phyloP scores from a whole-genome alignment of 2,888 invertebrate species.

The Heteropelma amictum region DNA sequence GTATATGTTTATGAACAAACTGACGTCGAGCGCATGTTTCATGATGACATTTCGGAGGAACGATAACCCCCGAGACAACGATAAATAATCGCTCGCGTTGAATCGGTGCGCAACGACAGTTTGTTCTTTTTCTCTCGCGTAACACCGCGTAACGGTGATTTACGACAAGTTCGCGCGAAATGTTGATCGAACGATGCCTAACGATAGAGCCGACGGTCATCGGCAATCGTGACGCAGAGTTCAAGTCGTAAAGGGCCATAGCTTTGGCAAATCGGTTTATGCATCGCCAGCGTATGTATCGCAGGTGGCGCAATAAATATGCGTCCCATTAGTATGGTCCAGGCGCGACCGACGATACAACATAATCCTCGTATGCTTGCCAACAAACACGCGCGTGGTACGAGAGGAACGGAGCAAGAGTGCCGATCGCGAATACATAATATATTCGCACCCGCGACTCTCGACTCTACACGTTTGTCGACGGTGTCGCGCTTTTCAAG shows the following conservation, averaged over 20 bases:
- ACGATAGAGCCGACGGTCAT: not conserved
- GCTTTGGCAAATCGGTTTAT: too few species aligned
- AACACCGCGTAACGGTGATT: conserved; percentile 5
- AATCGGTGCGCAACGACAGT: not conserved
- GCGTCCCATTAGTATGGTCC: conserved; percentile 53
- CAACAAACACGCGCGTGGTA: not conserved
- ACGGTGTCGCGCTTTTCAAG: conserved; percentile 65
- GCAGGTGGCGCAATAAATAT: conserved; percentile 53
- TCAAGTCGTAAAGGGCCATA: conserved; percentile 40
- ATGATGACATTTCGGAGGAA: not conserved
- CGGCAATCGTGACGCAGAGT: not conserved
- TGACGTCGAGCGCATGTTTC: too few species aligned
- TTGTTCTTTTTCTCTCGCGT: not conserved
- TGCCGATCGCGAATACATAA: conserved; percentile 65
- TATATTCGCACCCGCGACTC: conserved; percentile 62
- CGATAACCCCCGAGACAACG: not conserved
- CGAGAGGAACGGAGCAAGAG: not conserved
- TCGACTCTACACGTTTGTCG: conserved; percentile 62
- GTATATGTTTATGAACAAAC: not conserved
- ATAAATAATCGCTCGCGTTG: too few species aligned
- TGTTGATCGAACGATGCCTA: conserved; percentile 7
- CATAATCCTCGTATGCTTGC: conserved; percentile 60
- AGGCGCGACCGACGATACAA: conserved; percentile 61
- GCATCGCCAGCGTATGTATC: conserved; percentile 2
- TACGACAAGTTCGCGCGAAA: conserved; percentile 24